Base-by-base conservation (phyloP, 2,888 invertebrate genomes). In the Scaptomyza reducta region DNA sequence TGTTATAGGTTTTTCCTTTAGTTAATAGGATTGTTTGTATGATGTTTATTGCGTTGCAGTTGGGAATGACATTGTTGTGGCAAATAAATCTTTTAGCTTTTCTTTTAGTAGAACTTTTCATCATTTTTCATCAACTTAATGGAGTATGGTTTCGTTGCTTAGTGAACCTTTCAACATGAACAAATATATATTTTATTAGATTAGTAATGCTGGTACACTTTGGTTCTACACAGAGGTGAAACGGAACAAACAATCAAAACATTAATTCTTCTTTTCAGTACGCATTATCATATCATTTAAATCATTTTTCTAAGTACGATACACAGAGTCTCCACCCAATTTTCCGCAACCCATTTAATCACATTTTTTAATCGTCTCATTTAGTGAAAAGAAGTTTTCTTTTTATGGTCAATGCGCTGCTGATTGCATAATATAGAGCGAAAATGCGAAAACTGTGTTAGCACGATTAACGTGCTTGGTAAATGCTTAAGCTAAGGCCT, bases 401-500 rank as follows among this genome's bases (percentile, higher is more conserved):
- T 69, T 22, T 49, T 42, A 38, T 11, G 47, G 53, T 74, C 62
- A 69, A 69, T 75, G 62, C 18, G 41, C 31, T 14, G 69, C 70
- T 82, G 59, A 78, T 79, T 76, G 68, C 80, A 74, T 70, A 70
- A 70, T 73, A 71, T 56, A 45, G 61, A 61, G 50, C 38, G 57
- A 53, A 77, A 87, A 73, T 75, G 74, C 60, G 61, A 64, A 77
- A 85, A 81, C 75, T 87, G 71, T 77, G 72, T 82, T 77, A 65
- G 14, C 65, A 58, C 59, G 66, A 67, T 77, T 51, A 80, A 77
- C 64, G 59, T 72, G 65, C 58, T 46, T 59, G 46, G 33, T 5
- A 38, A 38, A 38, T n/a, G 14, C 16, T 46, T 59, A 54, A 44
- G 58, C 61, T 69, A 14, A 38, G 38, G 14, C 14, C 14, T 25